Base-by-base conservation (phyloP, 2,888 invertebrate genomes). In the Agrotis segetum region DNA sequence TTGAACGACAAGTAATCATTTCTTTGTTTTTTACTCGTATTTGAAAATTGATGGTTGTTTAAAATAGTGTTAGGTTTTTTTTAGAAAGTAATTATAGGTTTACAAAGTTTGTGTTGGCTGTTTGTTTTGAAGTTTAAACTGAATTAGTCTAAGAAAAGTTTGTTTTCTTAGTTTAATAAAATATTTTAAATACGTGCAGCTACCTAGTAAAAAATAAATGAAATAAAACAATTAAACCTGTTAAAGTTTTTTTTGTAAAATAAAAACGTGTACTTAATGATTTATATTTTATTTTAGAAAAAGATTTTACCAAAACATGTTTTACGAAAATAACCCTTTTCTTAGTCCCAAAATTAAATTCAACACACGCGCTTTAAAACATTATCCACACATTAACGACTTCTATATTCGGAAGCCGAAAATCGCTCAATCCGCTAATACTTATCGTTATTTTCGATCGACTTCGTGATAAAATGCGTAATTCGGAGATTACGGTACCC, bases 381-480 rank as follows among this genome's bases (percentile, higher is more conserved):
- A 19, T 64, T 19, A 67, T 72, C 60, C 73, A 61, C 40, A 71
- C 44, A 55, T 81, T 40, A 66, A 77, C 55, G 40, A 78, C 6
- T 61, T 67, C 72, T 78, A 60, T 46, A 79, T 67, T 53, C 40
- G 21, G 50, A 60, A 50, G 19, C 62, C 59, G 55, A 67, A 53
- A 59, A 73, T 78, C 79, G 65, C 62, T 68, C 50, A 79, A 73
- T 68, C 69, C 67, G 53, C 53, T 77, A 64, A 56, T 66, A 63
- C 69, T 62, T 70, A 72, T 76, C 71, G 81, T 77, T 78, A 75
- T 79, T 81, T 81, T 79, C 76, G 76, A 88, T 89, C 81, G 78
- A 67, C 77, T 86, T 82, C 91, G 91, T 91, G 91, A 91, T 91
- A 88, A 89, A 90, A 91, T 90, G 88, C 85, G 83, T 89, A 88